Evolutionary conservation across 1,140 invertebrate species (phyloP).

Genomic region (Agrypnia vestita): DNA sequence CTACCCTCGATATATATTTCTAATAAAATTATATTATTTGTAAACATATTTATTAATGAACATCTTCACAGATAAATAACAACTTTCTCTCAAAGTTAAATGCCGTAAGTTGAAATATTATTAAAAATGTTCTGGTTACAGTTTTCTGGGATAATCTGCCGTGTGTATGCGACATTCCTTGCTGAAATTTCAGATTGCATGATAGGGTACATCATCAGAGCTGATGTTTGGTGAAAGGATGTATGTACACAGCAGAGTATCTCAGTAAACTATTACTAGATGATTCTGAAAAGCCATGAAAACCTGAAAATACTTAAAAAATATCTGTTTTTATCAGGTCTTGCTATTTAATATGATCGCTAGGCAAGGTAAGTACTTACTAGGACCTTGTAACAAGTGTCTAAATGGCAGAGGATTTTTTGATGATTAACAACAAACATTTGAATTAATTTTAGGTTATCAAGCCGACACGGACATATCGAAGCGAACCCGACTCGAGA

Average conservation of each 20-base stretch:
- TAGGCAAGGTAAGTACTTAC: background rate
- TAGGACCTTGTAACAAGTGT: background rate
- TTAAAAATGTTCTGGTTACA: too few species aligned
- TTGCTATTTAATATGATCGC: background rate
- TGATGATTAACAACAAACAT: background rate
- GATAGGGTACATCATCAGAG: too few species aligned
- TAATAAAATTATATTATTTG: background rate
- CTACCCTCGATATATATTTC: too few species aligned
- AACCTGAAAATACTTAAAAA: too few species aligned
- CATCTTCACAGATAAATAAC: background rate
- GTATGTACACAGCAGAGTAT: too few species aligned
- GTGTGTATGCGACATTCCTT: too few species aligned
- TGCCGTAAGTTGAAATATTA: background rate
- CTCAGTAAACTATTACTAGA: too few species aligned
- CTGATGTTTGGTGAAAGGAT: too few species aligned
- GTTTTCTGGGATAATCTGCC: too few species aligned
- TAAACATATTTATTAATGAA: background rate
- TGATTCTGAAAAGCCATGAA: too few species aligned
- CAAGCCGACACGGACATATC: slow-evolving; percentile 66
- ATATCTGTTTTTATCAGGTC: slow-evolving; percentile 3
- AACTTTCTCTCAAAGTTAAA: too few species aligned
- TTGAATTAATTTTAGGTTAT: slow-evolving; percentile 63
- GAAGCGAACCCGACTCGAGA: slow-evolving; percentile 61
- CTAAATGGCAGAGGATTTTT: background rate
- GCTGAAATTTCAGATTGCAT: too few species aligned